These are phyloP conservation scores for Aplodontia rufa DNA, from an alignment of 2,113 vertebrate genomes.

Conservation along the genomic window DNA sequence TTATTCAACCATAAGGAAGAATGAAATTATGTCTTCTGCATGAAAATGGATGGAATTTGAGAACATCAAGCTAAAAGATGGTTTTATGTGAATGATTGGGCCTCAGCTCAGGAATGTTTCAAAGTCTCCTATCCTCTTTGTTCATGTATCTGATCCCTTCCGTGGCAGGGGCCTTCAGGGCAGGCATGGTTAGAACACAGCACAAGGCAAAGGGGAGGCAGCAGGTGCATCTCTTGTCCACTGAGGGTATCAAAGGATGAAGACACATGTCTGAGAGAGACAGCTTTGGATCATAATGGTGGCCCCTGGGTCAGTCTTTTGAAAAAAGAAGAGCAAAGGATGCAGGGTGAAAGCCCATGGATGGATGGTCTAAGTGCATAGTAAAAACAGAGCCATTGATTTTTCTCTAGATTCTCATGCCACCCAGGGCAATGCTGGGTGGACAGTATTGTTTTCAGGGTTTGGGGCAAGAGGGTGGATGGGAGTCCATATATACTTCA, in stretches of 20 bases:
- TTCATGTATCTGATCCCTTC: neutral
- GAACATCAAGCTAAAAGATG: neutral
- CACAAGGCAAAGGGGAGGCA: too few relatives aligned
- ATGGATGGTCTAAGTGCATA: neutral
- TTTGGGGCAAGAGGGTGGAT: neutral
- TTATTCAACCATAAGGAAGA: too few relatives aligned
- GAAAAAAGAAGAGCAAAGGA: neutral
- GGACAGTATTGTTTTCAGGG: neutral
- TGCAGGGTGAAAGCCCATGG: too few relatives aligned
- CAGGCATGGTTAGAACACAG: rapidly evolving
- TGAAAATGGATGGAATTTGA: too few relatives aligned
- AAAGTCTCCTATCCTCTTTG: neutral
- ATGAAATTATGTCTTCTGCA: too few relatives aligned
- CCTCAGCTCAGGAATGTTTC: neutral
- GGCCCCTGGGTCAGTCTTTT: neutral
- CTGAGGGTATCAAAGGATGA: rapidly evolving
- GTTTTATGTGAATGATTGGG: neutral
- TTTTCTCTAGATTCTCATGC: neutral
- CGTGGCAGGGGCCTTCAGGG: neutral
- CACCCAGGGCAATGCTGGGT: neutral
- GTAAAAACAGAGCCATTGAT: neutral
- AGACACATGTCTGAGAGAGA: neutral
- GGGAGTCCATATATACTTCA: neutral
- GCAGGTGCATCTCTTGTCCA: neutral
- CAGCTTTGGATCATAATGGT: neutral